Evolutionary conservation across 2,113 vertebrate species (phyloP), one percentile per base, ranked within the genome.

Genomic region (Turnix velox): DNA sequence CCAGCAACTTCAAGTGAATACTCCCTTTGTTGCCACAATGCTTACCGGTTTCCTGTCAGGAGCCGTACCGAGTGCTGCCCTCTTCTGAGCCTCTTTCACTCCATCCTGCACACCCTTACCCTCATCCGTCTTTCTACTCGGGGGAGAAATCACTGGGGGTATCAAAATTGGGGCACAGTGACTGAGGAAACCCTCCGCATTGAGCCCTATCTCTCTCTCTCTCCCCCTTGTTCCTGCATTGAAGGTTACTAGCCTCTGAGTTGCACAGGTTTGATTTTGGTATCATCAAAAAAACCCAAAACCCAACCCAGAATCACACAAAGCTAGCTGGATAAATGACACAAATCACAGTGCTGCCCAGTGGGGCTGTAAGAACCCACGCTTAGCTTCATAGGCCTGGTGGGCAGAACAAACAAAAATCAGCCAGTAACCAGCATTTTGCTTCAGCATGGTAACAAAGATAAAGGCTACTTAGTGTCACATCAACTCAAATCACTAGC

Each of bases 211-310:
- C 20, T 79, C 27, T 63, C 30, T 71, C 3, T n/a, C n/a, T n/a
- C n/a, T n/a, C 51, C 8, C 0, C 2, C 17, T 39, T 33, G 12
- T 19, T 55, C 17, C 63, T 46, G 22, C 18, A 2, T 2, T 24
- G 55, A 68, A 37, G 24, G 13, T 48, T 35, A 37, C 22, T 31
- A 49, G 31, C 19, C 46, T 74, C 49, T 22, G n/a, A 63, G 30
- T 17, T 55, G 75, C 3, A 4, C 30, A 15, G 42, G 10, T 74
- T 74, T 42, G 13, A 49, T 48, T 72, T 59, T 48, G 35, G 28
- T 13, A 37, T n/a, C n/a, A n/a, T n/a, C n/a, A n/a, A n/a, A n/a
- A n/a, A n/a, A n/a, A n/a, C n/a, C n/a, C n/a, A n/a, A n/a, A n/a
- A n/a, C n/a, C n/a, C n/a, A n/a, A n/a, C n/a, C n/a, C 10, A 40